phyloP scores from a whole-genome alignment of 2,888 invertebrate genomes.

The Drosophila flavopinicola region DNA sequence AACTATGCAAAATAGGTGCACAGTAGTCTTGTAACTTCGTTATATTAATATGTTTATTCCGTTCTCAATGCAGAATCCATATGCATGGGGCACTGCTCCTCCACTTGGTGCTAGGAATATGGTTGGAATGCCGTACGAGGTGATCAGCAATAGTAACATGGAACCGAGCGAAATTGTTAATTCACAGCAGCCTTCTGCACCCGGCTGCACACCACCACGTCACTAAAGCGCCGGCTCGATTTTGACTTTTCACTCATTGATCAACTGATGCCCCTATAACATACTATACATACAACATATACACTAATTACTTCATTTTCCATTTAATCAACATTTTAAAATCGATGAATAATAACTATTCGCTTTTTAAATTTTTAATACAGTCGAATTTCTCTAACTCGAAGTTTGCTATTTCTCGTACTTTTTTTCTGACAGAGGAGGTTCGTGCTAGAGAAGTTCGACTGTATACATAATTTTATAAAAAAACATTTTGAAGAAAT shows the following conservation, averaged over 20 bases:
- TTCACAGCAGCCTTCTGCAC: constrained; percentile 14
- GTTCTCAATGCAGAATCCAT: constrained; percentile 36
- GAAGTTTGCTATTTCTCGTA: too few relatives aligned
- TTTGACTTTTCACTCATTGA: neutral
- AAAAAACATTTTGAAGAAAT: constrained; percentile 6
- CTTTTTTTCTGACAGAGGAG: too few relatives aligned
- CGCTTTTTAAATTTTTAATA: constrained; percentile 39
- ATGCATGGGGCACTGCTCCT: constrained; percentile 51
- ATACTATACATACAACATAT: neutral
- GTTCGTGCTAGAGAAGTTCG: too few relatives aligned
- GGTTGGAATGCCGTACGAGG: constrained; percentile 33
- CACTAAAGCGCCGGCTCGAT: constrained; percentile 24
- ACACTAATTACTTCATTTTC: constrained; percentile 9
- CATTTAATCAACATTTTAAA: constrained; percentile 21
- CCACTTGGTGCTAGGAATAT: constrained; percentile 28
- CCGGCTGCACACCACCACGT: constrained; percentile 29
- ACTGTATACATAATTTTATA: constrained; percentile 28
- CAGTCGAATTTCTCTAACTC: too few relatives aligned
- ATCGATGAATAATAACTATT: constrained; percentile 3
- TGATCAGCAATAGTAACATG: constrained; percentile 33
- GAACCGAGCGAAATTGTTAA: constrained; percentile 12
- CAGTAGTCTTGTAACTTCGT: neutral
- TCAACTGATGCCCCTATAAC: neutral
- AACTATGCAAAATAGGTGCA: too few relatives aligned
- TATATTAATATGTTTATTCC: neutral